A percentile compares a stretch with the other conserved stretches of the same genome.
phyloP scores from a whole-genome alignment of 2,888 invertebrate genomes.

The Odontocolon sp. region DNA sequence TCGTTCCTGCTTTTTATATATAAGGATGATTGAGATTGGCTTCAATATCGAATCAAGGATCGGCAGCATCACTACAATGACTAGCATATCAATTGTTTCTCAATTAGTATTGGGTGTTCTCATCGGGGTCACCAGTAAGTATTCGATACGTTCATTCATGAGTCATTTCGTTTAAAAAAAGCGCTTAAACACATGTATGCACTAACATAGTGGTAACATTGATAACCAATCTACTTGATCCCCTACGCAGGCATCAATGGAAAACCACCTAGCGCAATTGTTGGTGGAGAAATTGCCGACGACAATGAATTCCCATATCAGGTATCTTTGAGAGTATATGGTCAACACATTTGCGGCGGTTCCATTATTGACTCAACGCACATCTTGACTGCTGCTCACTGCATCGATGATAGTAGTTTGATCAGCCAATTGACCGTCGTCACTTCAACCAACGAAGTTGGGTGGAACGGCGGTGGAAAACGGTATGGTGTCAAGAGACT shows the following conservation, averaged over 20 bases:
- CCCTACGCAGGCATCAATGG: slow-evolving; percentile 9
- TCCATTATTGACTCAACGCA: slow-evolving; percentile 54
- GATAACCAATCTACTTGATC: neutral
- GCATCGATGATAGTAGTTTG: slow-evolving; percentile 47
- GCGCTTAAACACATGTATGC: too few species aligned
- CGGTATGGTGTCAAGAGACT: neutral
- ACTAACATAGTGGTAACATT: too few species aligned
- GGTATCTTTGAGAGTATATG: slow-evolving; percentile 39
- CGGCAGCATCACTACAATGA: neutral
- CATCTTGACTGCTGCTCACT: slow-evolving; percentile 62
- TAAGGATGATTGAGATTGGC: neutral
- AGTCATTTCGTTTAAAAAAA: too few species aligned
- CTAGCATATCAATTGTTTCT: neutral
- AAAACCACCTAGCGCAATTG: slow-evolving; percentile 25
- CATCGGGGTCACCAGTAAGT: neutral
- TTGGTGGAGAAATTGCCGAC: slow-evolving; percentile 47
- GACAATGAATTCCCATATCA: slow-evolving; percentile 60
- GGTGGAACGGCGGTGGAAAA: neutral
- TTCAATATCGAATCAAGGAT: neutral
- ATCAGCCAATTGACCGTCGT: slow-evolving; percentile 35
- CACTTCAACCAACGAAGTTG: slow-evolving; percentile 42
- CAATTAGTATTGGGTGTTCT: neutral
- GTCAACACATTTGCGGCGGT: slow-evolving; percentile 58
- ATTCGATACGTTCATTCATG: too few species aligned
- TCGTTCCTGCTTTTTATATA: neutral